These are phyloP conservation scores for Menidia beryllina DNA, from an alignment of 2,113 vertebrate species.

Conservation along the genomic window DNA sequence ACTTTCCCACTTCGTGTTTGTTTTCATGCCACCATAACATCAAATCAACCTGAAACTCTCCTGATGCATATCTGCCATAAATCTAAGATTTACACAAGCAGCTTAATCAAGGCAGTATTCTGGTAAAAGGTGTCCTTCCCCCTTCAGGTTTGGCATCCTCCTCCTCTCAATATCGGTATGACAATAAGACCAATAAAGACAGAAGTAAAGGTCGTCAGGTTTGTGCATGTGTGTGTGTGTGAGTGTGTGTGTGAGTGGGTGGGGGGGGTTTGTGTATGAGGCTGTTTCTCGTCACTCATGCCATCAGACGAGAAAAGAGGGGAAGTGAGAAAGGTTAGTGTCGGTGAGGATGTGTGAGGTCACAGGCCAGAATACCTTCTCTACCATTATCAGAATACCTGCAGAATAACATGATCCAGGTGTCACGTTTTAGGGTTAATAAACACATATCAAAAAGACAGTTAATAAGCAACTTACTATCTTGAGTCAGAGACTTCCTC, in stretches of 20 bases:
- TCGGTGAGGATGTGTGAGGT: background rate
- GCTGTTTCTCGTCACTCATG: slow-evolving; percentile 48
- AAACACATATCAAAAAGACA: background rate
- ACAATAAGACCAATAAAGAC: background rate
- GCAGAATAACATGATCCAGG: too few species aligned
- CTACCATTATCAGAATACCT: background rate
- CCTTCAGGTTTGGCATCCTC: slow-evolving; percentile 11
- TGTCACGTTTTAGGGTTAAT: background rate
- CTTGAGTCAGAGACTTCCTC: background rate
- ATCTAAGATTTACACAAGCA: background rate
- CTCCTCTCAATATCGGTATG: slow-evolving; percentile 13
- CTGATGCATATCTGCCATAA: background rate
- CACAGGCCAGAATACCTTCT: background rate
- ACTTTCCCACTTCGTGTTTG: background rate
- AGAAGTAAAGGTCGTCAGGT: background rate
- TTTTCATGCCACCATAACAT: background rate
- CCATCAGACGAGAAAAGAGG: background rate
- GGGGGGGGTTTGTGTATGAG: background rate
- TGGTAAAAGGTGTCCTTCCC: background rate
- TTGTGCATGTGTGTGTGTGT: background rate
- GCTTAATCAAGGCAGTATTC: background rate
- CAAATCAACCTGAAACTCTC: background rate
- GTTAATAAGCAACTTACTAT: background rate
- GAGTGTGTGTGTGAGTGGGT: background rate
- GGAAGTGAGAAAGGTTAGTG: background rate